Evolutionary conservation across 2,113 vertebrate genomes (phyloP).

Genomic region (Propithecus coquereli): DNA sequence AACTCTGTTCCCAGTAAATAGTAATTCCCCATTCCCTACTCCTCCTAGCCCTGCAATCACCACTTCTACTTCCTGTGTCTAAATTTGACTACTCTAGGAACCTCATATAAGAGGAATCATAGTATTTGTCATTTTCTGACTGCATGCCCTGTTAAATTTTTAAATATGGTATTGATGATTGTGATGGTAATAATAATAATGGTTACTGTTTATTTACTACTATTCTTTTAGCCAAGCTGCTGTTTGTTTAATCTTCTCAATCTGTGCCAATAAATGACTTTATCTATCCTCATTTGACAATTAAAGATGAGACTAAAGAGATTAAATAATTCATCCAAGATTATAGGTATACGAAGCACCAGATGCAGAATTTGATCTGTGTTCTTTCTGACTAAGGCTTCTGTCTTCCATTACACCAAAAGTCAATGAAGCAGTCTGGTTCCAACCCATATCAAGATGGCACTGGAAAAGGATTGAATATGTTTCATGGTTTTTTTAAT

Average conservation of each 20-base stretch:
- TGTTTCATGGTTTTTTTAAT: background rate
- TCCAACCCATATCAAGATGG: background rate
- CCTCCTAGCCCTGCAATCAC: background rate
- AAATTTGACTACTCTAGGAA: background rate
- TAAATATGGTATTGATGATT: background rate
- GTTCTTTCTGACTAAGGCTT: background rate
- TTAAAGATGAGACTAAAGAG: background rate
- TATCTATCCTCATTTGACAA: background rate
- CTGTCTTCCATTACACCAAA: background rate
- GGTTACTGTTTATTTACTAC: background rate
- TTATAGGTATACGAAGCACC: too few species aligned
- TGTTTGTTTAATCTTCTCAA: background rate
- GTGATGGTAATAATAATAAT: background rate
- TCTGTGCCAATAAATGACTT: background rate
- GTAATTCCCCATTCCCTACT: background rate
- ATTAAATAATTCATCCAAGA: background rate
- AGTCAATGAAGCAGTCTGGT: background rate
- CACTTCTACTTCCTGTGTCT: background rate
- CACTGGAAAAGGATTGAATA: background rate
- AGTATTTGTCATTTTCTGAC: background rate
- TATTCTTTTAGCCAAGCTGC: background rate
- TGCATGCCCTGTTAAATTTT: background rate
- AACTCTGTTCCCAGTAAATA: background rate
- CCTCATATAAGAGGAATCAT: background rate
- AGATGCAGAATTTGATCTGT: background rate